A percentile compares a stretch with the other conserved stretches of the same genome.
phyloP scores from a whole-genome alignment of 37 sponge, comb jelly and placozoan species.

The Cladorhizidae sp. region DNA sequence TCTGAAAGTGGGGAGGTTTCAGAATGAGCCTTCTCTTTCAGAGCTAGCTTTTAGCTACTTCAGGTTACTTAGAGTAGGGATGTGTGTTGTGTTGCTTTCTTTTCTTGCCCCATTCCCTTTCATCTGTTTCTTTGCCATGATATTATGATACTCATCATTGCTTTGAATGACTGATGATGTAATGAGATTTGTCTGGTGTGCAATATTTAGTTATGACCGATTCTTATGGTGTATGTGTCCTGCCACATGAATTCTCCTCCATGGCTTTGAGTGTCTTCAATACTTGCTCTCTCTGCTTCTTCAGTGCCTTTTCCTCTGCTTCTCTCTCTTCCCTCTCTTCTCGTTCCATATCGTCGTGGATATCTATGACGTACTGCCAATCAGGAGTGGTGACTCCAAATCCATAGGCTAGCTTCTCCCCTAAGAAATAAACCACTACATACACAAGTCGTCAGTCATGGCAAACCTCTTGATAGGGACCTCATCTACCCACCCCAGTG shows the following conservation, averaged over 20 bases:
- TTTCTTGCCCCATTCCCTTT: background rate
- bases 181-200: no score
- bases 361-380: conserved; percentile 74
- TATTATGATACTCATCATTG: no score
- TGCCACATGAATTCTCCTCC: conserved; percentile 11
- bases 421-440: conserved; percentile 40
- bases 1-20: background rate
- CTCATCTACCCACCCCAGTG: background rate
- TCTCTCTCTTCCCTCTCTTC: conserved; percentile 33
- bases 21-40: no score
- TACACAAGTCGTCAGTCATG: no score
- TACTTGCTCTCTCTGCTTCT: conserved; percentile 1
- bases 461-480: background rate
- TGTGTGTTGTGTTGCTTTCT: no score
- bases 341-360: conserved; percentile 59
- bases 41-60: background rate
- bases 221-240: background rate
- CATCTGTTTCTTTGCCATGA: no score
- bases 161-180: no score
- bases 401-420: conserved; percentile 54
- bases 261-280: background rate
- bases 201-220: background rate
- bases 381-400: conserved; percentile 67
- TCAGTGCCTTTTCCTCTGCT: conserved; percentile 31
- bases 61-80: no score